These are phyloP conservation scores for Rhizoglyphus robini DNA, from an alignment of 1,140 invertebrate genomes.

Conservation along the genomic window DNA sequence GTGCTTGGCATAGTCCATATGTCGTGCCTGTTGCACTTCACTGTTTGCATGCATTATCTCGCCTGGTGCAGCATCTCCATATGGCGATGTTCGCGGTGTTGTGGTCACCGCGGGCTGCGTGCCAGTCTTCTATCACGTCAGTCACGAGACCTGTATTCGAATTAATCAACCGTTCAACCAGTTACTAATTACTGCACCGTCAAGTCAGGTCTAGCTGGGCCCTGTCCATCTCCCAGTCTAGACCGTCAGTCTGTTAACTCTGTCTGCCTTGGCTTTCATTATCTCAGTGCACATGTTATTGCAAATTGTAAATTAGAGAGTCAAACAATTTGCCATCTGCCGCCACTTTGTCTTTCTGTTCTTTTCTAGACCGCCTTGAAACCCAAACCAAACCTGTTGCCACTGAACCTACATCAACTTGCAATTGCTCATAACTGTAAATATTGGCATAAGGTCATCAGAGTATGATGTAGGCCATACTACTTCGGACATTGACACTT, in stretches of 20 bases:
- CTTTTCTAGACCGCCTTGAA: too few relatives aligned
- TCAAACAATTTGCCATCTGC: too few relatives aligned
- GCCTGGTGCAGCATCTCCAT: background rate
- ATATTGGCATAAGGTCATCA: too few relatives aligned
- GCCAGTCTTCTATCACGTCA: background rate
- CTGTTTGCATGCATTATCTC: background rate
- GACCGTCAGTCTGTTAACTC: background rate
- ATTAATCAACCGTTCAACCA: slow-evolving; percentile 15
- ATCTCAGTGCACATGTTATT: too few relatives aligned
- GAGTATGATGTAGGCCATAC: too few relatives aligned
- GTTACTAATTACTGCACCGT: slow-evolving; percentile 3
- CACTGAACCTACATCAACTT: too few relatives aligned
- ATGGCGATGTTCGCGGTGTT: background rate
- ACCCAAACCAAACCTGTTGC: too few relatives aligned
- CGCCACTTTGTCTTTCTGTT: too few relatives aligned
- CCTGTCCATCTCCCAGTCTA: background rate
- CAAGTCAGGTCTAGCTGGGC: background rate
- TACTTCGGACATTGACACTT: too few relatives aligned
- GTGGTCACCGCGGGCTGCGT: background rate
- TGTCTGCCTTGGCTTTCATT: background rate
- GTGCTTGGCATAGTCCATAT: background rate
- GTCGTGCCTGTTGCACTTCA: background rate
- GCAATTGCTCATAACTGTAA: too few relatives aligned
- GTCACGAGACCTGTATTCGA: slow-evolving; percentile 10
- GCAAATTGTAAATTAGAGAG: too few relatives aligned